Base-by-base conservation (phyloP, 2,797 vertebrate species). In the Syncerus caffer region DNA sequence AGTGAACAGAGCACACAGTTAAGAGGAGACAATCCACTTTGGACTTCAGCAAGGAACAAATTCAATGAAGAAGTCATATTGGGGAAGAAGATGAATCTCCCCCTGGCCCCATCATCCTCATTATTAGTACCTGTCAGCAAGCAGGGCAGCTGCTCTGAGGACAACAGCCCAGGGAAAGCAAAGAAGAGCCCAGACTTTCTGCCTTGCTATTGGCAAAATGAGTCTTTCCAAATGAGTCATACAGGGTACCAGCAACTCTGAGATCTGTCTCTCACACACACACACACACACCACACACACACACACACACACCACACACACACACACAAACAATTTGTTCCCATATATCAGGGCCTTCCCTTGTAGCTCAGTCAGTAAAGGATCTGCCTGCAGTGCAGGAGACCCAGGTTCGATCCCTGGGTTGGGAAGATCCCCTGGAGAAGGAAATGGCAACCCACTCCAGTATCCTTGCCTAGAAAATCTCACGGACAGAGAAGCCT, bases 51-150 rank as follows among this genome's bases (percentile, higher is more conserved):
- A 94, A 97, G 85, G 83, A 97, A 53, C 45, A 98, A 90, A 96
- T 92, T 96, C 85, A 95, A 80, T 91, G 91, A 97, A 93, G 87
- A 96, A 96, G 91, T 97, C 96, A 96, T 58, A 96, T 42, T 96
- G 79, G 76, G 74, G 64, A 93, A 98, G 71, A 97, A 96, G 51
- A 94, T 88, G 74, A 93, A 95, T 98, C 55, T 91, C 86, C 94
- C 91, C 78, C n/a, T 92, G 84, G 96, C 83, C 94, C 97, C 79
- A 96, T 97, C 94, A 97, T 87, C 84, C 45, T 91, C 60, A 64
- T 97, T 97, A 97, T 97, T 93, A 97, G 88, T 90, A 92, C 86
- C 97, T 82, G 97, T 98, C 92, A 97, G 95, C 90, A 97, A 97
- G 85, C 55, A 1, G 62, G 90, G 88, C 92, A 95, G 96, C 96